phyloP scores from a whole-genome alignment of 2,888 invertebrate species.

The Drosophila greeni region DNA sequence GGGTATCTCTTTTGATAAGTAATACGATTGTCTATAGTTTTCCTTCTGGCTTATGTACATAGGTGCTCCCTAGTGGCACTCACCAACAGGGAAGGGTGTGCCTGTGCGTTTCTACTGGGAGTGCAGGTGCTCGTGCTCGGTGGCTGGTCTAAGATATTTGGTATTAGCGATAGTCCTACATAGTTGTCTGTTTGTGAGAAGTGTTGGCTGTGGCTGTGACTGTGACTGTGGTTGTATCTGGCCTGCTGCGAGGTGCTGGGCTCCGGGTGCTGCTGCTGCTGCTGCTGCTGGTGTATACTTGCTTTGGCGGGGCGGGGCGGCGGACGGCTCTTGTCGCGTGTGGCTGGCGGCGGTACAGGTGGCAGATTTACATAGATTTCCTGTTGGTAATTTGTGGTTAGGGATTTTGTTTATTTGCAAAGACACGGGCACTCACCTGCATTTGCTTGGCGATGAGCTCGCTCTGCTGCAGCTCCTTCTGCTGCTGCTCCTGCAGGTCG shows the following conservation, averaged over 20 bases:
- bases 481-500: conserved; percentile 80
- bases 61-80: conserved; percentile 43
- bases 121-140: conserved; percentile 50
- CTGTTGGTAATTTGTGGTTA: conserved; percentile 48
- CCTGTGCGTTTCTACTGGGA: conserved; percentile 53
- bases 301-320: conserved; percentile 76
- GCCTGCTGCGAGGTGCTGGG: conserved; percentile 68
- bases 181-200: conserved; percentile 75
- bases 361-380: conserved; percentile 77
- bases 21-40: background rate
- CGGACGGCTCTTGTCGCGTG: conserved; percentile 67
- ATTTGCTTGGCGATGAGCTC: conserved; percentile 80
- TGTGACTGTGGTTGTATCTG: conserved; percentile 60
- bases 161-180: conserved; percentile 73
- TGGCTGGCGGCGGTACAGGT: conserved; percentile 68
- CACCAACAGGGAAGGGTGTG: conserved; percentile 69
- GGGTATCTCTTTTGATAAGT: background rate
- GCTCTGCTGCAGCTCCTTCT: conserved; percentile 80
- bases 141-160: conserved; percentile 66
- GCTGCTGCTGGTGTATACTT: conserved; percentile 63
- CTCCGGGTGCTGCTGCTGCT: conserved; percentile 48
- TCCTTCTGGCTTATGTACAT: background rate
- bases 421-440: conserved; percentile 75
- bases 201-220: conserved; percentile 65
- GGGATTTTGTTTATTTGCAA: no score